Percentiles rank a stretch among this genome's conserved stretches.
phyloP scores from a whole-genome alignment of 2,797 vertebrate species.

The Gobio occitaniae region DNA sequence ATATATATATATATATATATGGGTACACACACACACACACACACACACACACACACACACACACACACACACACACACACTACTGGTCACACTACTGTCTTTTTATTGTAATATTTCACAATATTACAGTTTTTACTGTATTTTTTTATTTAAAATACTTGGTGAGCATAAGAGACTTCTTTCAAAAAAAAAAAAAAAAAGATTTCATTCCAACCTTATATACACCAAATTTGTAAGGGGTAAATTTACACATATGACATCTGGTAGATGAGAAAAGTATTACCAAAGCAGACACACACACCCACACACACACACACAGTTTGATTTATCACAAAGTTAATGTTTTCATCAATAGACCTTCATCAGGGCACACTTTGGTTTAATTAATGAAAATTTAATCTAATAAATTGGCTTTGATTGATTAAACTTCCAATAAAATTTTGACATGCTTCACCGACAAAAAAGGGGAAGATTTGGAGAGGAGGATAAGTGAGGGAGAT shows the following conservation, averaged over 20 bases:
- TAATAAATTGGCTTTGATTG: conserved; percentile 52
- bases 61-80: too few species aligned
- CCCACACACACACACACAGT: background rate
- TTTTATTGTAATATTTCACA: background rate
- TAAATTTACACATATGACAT: conserved; percentile 19
- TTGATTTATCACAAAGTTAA: conserved; percentile 47
- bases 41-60: too few species aligned
- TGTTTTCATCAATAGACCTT: conserved; percentile 40
- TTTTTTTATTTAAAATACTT: background rate
- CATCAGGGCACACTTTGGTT: conserved; percentile 42
- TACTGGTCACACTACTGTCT: too few species aligned
- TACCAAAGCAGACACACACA: conserved; percentile 20
- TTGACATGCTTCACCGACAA: conserved; percentile 27
- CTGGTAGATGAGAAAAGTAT: conserved; percentile 29
- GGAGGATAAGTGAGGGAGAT: conserved; percentile 1
- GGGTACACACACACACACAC: too few species aligned
- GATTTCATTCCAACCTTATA: background rate
- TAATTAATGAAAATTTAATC: conserved; percentile 51
- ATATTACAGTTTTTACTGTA: background rate
- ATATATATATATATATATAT: too few species aligned
- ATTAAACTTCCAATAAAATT: conserved; percentile 52
- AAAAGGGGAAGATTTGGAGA: conserved; percentile 3
- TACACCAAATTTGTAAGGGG: background rate
- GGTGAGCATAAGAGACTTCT: background rate
- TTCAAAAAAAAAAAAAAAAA: background rate